These are phyloP conservation scores for Antheraea mylitta DNA, from an alignment of 1,140 invertebrate genomes.

Conservation along the genomic window DNA sequence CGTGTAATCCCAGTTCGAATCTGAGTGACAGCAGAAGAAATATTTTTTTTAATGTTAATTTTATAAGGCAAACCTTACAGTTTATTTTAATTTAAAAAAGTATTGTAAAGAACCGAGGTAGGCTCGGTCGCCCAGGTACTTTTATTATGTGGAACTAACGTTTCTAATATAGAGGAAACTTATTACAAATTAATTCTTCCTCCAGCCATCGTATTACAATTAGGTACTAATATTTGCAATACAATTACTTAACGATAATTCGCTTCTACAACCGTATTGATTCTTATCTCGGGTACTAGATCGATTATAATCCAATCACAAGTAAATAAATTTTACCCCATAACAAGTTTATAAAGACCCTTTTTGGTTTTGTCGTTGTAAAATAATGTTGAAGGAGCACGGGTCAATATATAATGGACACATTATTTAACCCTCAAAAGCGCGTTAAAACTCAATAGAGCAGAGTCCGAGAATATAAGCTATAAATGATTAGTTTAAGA, in stretches of 20 bases:
- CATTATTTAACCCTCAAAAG: constrained; percentile 67
- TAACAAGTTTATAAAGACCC: constrained; percentile 37
- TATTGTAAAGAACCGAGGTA: no score
- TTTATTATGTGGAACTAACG: no score
- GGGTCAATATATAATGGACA: constrained; percentile 47
- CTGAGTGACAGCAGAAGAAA: no score
- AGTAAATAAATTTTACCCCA: constrained; percentile 59
- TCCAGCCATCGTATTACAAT: background rate
- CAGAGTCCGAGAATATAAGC: constrained; percentile 41
- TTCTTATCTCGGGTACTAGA: constrained; percentile 44
- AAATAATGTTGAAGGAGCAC: constrained; percentile 19
- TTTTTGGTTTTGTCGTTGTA: constrained; percentile 38
- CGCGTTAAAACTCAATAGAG: constrained; percentile 71
- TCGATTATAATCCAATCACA: constrained; percentile 69
- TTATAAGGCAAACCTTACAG: no score
- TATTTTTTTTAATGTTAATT: no score
- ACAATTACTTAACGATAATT: constrained; percentile 15
- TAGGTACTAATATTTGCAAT: background rate
- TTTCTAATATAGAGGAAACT: no score
- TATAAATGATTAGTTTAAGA: constrained; percentile 20
- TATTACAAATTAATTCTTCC: no score
- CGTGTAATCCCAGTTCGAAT: no score
- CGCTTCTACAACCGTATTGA: constrained; percentile 28
- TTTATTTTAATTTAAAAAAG: no score
- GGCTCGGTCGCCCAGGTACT: no score